Evolutionary conservation across 2,113 vertebrate genomes (phyloP).

Genomic region (Brachypodius melanocephalos): DNA sequence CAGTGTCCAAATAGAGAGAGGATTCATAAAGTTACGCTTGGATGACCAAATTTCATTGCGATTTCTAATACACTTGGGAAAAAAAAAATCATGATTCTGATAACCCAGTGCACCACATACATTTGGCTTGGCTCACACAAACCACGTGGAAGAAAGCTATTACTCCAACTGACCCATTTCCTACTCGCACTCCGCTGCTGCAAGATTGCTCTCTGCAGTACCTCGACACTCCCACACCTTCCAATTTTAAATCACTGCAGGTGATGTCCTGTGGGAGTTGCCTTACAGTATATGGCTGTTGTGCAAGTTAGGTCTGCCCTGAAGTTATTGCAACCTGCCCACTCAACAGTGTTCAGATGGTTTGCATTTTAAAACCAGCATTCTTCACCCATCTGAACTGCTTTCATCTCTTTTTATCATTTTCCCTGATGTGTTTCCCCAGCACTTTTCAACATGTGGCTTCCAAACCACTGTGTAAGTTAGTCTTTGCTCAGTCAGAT

Average conservation of each 20-base stretch:
- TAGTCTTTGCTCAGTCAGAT: slow-evolving; percentile 49
- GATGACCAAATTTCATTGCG: neutral
- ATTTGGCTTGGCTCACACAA: neutral
- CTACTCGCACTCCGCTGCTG: neutral
- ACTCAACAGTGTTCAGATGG: slow-evolving; percentile 10
- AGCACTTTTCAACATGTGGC: slow-evolving; percentile 48
- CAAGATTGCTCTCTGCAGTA: slow-evolving; percentile 8
- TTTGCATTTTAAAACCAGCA: slow-evolving; percentile 2
- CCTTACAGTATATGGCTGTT: neutral
- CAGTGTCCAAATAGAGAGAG: neutral
- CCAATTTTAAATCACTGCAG: slow-evolving; percentile 22
- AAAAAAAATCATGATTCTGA: neutral
- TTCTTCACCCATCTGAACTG: neutral
- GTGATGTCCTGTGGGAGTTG: neutral
- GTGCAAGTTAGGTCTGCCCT: neutral
- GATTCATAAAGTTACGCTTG: neutral
- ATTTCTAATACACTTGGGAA: neutral
- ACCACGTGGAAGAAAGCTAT: neutral
- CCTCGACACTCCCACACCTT: fast-evolving
- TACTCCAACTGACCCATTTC: slow-evolving; percentile 33
- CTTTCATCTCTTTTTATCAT: slow-evolving; percentile 15
- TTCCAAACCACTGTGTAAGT: slow-evolving; percentile 47
- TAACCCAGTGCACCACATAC: neutral
- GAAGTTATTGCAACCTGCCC: neutral
- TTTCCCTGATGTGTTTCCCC: neutral